phyloP scores from a whole-genome alignment of 2,797 vertebrate species.

The Enteromius paludinosus region DNA sequence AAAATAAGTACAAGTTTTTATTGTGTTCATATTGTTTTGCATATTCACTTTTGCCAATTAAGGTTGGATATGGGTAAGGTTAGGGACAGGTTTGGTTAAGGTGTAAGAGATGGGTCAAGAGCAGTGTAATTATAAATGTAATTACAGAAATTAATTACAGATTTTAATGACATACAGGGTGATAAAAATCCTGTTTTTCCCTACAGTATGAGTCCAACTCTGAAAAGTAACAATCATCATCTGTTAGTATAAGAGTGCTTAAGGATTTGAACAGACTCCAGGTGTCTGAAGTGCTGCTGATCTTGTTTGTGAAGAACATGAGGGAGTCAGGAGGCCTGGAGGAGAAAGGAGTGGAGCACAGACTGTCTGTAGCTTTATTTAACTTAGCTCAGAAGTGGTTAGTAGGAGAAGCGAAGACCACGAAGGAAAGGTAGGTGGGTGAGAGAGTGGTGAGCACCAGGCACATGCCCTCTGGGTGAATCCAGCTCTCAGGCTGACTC shows the following conservation, averaged over 20 bases:
- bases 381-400: neutral
- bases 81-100: no score
- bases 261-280: neutral
- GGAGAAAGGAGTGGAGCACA: neutral
- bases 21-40: no score
- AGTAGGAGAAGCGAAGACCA: neutral
- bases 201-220: neutral
- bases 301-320: conserved; percentile 15
- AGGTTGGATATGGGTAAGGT: no score
- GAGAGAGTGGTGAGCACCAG: neutral
- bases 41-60: no score
- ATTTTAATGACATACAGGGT: no score
- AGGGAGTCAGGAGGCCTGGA: neutral
- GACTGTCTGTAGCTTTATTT: conserved; percentile 15
- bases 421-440: neutral
- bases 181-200: no score
- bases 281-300: neutral
- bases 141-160: no score
- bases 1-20: no score
- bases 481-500: neutral
- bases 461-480: neutral
- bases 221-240: neutral
- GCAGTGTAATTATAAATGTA: no score
- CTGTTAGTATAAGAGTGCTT: neutral
- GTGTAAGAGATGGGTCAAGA: no score